Evolutionary conservation across 2,888 invertebrate genomes (phyloP).

Genomic region (Choristoneura rosaceana): DNA sequence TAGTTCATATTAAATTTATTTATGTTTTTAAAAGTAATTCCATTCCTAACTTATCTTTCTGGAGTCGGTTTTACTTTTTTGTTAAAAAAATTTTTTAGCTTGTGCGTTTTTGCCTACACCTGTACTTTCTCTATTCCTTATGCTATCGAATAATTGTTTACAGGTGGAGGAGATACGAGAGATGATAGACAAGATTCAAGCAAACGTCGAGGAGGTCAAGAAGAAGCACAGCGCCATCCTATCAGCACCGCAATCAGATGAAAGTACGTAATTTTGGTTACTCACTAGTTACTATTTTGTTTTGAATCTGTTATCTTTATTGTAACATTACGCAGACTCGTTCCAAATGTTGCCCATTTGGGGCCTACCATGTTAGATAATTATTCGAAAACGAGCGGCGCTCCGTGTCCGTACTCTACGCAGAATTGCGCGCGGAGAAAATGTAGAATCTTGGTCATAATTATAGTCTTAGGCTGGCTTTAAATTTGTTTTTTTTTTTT

Average conservation of each 20-base stretch:
- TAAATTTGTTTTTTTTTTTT: neutral
- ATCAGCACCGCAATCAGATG: conserved; percentile 99
- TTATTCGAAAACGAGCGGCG: conserved; percentile 3
- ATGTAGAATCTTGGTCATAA: neutral
- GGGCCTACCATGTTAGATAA: conserved; percentile 6
- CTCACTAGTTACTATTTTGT: no score
- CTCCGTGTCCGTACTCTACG: neutral
- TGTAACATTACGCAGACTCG: conserved; percentile 5
- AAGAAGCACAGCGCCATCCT: conserved; percentile 99
- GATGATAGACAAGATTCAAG: conserved; percentile 99
- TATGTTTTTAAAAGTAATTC: no score
- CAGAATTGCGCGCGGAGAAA: neutral
- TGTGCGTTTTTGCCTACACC: neutral
- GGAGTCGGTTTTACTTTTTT: no score
- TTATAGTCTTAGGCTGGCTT: neutral
- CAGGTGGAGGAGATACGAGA: conserved; percentile 99
- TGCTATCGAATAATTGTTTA: conserved; percentile 50
- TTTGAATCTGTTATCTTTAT: neutral
- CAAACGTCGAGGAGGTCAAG: conserved; percentile 99
- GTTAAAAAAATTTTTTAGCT: no score
- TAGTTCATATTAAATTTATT: no score
- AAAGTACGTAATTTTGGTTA: conserved; percentile 90
- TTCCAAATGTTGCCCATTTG: conserved; percentile 8
- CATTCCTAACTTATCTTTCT: no score
- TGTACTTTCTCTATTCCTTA: neutral